phyloP scores from a whole-genome alignment of 2,888 invertebrate species.

The Drosophila siamana region DNA sequence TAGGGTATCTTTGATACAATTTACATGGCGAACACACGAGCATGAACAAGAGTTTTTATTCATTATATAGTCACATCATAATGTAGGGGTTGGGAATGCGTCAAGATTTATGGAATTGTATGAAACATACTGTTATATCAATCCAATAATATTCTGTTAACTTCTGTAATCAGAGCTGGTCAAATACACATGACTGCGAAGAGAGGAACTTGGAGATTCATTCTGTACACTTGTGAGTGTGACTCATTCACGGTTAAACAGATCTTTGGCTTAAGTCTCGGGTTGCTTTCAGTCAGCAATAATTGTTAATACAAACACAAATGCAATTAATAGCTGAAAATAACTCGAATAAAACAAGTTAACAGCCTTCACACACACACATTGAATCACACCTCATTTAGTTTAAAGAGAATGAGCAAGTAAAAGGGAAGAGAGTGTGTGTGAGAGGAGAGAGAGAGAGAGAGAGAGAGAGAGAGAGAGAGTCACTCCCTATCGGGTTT shows the following conservation, averaged over 20 bases:
- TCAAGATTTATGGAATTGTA: not conserved
- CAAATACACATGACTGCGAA: conserved; percentile 21
- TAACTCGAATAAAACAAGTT: conserved; percentile 32
- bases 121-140: too few relatives aligned
- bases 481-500: not conserved
- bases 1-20: conserved; percentile 24
- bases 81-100: not conserved
- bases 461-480: conserved; percentile 5
- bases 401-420: conserved; percentile 14
- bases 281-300: conserved; percentile 44
- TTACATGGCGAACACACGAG: not conserved
- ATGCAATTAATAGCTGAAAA: conserved; percentile 41
- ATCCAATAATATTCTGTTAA: not conserved
- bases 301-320: conserved; percentile 52
- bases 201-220: not conserved
- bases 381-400: conserved; percentile 4
- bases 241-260: conserved; percentile 43
- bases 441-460: conserved; percentile 4
- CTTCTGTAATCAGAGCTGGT: not conserved
- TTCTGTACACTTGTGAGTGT: conserved; percentile 40
- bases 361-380: conserved; percentile 41
- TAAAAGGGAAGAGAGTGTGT: conserved; percentile 3
- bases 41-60: conserved; percentile 2
- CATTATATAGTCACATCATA: not conserved
- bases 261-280: conserved; percentile 39